A percentile compares a stretch with the other conserved stretches of the same genome.
Evolutionary conservation across 2,113 vertebrate genomes (phyloP).

Genomic region (Numenius arquata): DNA sequence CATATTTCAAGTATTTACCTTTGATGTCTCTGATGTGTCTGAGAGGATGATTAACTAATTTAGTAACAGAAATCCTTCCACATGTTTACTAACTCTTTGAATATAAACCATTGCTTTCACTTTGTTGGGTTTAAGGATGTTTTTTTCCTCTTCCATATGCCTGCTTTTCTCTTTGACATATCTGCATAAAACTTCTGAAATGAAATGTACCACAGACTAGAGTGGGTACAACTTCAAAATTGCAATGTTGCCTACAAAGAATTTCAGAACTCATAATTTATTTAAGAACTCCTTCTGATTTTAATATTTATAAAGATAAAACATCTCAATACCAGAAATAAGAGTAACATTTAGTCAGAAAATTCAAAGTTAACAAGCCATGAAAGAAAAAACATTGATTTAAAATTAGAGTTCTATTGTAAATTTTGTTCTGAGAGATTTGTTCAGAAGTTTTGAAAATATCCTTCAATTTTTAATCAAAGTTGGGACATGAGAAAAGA

Average conservation of each 20-base stretch:
- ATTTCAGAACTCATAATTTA: neutral
- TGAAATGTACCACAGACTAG: neutral
- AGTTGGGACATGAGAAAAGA: neutral
- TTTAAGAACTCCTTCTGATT: neutral
- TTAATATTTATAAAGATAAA: neutral
- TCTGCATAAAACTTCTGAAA: neutral
- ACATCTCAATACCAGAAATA: neutral
- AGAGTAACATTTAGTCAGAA: neutral
- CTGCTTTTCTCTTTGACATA: neutral
- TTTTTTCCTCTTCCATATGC: neutral
- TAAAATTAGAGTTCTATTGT: neutral
- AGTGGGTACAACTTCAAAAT: neutral
- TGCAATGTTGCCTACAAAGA: neutral
- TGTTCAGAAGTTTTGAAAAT: neutral
- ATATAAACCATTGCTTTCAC: neutral
- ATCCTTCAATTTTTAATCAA: conserved; percentile 15
- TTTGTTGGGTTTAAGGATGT: neutral
- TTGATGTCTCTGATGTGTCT: neutral
- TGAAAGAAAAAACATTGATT: neutral
- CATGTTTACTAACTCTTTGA: neutral
- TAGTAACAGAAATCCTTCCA: neutral
- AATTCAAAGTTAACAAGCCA: neutral
- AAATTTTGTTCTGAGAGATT: neutral
- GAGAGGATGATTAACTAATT: neutral
- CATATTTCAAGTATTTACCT: neutral